Percentiles rank a stretch among this genome's conserved stretches.
These are phyloP conservation scores for Harmothoe impar DNA, from an alignment of 2,888 invertebrate genomes.

Conservation along the genomic window DNA sequence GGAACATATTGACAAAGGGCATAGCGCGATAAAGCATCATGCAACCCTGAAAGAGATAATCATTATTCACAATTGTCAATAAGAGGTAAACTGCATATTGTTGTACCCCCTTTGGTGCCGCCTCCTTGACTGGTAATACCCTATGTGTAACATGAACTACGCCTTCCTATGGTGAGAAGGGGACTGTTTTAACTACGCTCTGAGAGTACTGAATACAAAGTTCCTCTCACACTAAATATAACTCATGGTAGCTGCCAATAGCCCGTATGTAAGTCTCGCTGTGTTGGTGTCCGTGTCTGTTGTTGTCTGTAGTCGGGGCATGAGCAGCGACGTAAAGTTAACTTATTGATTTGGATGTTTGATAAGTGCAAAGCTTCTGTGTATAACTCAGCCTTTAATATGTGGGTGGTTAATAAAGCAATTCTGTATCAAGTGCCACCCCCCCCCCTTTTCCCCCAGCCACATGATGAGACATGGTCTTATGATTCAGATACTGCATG, in stretches of 20 bases:
- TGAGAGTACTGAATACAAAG: not conserved
- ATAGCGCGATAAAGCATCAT: too few species aligned
- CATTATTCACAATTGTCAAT: too few species aligned
- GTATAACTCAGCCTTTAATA: not conserved
- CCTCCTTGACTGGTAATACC: too few species aligned
- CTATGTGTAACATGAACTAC: not conserved
- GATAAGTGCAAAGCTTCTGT: not conserved
- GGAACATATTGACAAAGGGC: too few species aligned
- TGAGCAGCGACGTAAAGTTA: not conserved
- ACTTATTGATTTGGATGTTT: slow-evolving; percentile 12
- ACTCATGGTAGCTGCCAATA: not conserved
- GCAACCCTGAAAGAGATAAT: too few species aligned
- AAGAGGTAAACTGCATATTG: too few species aligned
- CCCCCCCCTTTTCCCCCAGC: too few species aligned
- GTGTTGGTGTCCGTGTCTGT: not conserved
- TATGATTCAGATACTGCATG: too few species aligned
- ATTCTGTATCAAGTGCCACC: too few species aligned
- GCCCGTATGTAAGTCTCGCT: not conserved
- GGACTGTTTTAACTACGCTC: not conserved
- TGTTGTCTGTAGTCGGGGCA: not conserved
- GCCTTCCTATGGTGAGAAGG: not conserved
- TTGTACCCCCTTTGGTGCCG: too few species aligned
- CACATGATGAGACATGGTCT: too few species aligned
- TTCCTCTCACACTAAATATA: slow-evolving; percentile 42
- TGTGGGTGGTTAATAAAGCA: not conserved